These are phyloP conservation scores for Craseonycteris thonglongyai DNA, from an alignment of 2,113 vertebrate species.

Conservation along the genomic window DNA sequence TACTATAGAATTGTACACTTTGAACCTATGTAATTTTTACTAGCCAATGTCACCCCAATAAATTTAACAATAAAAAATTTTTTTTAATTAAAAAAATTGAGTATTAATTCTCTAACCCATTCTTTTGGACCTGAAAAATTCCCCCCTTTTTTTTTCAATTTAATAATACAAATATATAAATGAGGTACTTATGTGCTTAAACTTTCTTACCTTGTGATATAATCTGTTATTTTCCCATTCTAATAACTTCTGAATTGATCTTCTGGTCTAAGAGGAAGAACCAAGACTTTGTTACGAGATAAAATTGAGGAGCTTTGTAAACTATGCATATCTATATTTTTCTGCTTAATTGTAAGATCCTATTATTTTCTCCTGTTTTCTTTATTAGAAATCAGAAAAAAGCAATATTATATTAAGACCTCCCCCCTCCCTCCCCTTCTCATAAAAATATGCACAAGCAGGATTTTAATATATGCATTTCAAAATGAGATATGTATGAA, in stretches of 20 bases:
- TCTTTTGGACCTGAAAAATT: neutral
- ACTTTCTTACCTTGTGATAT: slow-evolving; percentile 94
- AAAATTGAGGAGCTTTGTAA: slow-evolving; percentile 6
- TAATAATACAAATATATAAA: slow-evolving; percentile 14
- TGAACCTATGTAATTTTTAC: no score
- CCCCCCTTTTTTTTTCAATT: neutral
- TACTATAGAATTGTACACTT: no score
- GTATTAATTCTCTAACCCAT: slow-evolving; percentile 4
- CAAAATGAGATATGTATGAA: slow-evolving; percentile 22
- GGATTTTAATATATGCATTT: neutral
- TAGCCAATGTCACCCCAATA: no score
- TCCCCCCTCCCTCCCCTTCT: neutral
- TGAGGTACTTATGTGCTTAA: neutral
- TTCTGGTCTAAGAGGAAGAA: slow-evolving; percentile 88
- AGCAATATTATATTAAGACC: neutral
- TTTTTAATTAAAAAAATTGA: no score
- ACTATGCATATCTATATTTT: neutral
- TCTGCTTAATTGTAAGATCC: slow-evolving; percentile 23
- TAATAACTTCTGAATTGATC: slow-evolving; percentile 97
- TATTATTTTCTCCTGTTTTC: slow-evolving; percentile 16
- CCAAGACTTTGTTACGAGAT: slow-evolving; percentile 66
- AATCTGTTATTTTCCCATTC: slow-evolving; percentile 99
- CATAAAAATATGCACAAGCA: neutral
- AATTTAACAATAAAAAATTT: no score
- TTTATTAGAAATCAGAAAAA: slow-evolving; percentile 18